phyloP scores from a whole-genome alignment of 2,888 invertebrate species.

The Tortricodes alternella region DNA sequence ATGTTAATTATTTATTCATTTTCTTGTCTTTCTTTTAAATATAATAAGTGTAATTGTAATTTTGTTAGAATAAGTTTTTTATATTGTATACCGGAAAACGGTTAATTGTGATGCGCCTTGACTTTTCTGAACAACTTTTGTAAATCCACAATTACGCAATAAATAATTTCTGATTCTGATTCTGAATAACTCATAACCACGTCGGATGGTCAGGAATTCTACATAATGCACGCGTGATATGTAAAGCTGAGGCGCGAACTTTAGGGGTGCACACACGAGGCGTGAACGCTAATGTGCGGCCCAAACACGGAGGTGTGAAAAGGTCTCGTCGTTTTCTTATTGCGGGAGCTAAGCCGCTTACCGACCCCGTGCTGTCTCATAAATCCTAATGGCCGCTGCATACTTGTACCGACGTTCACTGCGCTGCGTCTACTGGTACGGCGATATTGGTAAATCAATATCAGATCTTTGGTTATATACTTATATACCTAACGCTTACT shows the following conservation, averaged over 20 bases:
- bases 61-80: too few relatives aligned
- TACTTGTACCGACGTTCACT: not conserved
- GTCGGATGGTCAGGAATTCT: conserved; percentile 46
- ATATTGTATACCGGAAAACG: too few relatives aligned
- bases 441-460: conserved; percentile 1
- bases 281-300: conserved; percentile 73
- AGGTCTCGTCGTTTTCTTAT: conserved; percentile 70
- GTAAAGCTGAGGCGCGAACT: conserved; percentile 72
- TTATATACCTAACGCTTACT: too few relatives aligned
- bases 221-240: conserved; percentile 71
- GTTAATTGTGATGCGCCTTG: too few relatives aligned
- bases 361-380: conserved; percentile 62
- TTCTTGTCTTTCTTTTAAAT: too few relatives aligned
- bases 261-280: conserved; percentile 76
- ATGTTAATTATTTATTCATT: too few relatives aligned
- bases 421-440: not conserved
- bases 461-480: not conserved
- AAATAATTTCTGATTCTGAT: too few relatives aligned
- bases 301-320: conserved; percentile 82
- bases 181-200: conserved; percentile 29
- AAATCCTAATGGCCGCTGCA: conserved; percentile 53
- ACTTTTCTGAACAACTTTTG: too few relatives aligned
- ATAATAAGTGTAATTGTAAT: too few relatives aligned
- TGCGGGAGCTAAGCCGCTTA: conserved; percentile 72
- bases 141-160: too few relatives aligned